Base-by-base conservation (phyloP, 2,797 vertebrate species). In the Brachyrhaphis roseni region DNA sequence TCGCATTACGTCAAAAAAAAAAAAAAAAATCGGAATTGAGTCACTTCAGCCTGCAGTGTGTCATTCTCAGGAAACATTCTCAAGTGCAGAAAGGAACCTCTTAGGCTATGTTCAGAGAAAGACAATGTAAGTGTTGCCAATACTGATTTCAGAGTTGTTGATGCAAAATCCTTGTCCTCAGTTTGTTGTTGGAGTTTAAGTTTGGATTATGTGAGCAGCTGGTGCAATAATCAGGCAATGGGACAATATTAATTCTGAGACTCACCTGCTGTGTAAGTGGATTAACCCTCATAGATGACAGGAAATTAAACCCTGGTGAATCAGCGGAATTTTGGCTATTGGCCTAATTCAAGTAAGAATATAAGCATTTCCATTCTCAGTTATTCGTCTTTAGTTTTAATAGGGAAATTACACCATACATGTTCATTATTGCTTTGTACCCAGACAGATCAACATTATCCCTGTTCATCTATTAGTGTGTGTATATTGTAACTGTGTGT, bases 51-150 rank as follows among this genome's bases (percentile, higher is more conserved):
- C 16, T 47, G 16, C 47, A 47, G 16, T 47, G 16, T 47, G 45
- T n/a, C n/a, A n/a, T n/a, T n/a, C n/a, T n/a, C n/a, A n/a, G n/a
- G n/a, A n/a, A n/a, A n/a, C n/a, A n/a, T n/a, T n/a, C n/a, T n/a
- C n/a, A n/a, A n/a, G n/a, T n/a, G n/a, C n/a, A n/a, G n/a, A n/a
- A n/a, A n/a, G n/a, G n/a, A n/a, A n/a, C n/a, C n/a, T n/a, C n/a
- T n/a, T n/a, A n/a, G n/a, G n/a, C n/a, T n/a, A n/a, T n/a, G n/a
- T n/a, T n/a, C 92, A 57, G 90, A 92, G 91, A 92, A 94, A 92
- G 94, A 93, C 59, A 87, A 90, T 78, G 79, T 87, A 89, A 34
- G 20, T 16, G 23, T 5, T 28, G 39, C 10, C 1, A 26, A 28
- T 53, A 45, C 4, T 4, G 28, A 62, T 62, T 31, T 62, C 13